Base-by-base conservation (phyloP, 2,888 invertebrate species). In the Amphipoea lucens region DNA sequence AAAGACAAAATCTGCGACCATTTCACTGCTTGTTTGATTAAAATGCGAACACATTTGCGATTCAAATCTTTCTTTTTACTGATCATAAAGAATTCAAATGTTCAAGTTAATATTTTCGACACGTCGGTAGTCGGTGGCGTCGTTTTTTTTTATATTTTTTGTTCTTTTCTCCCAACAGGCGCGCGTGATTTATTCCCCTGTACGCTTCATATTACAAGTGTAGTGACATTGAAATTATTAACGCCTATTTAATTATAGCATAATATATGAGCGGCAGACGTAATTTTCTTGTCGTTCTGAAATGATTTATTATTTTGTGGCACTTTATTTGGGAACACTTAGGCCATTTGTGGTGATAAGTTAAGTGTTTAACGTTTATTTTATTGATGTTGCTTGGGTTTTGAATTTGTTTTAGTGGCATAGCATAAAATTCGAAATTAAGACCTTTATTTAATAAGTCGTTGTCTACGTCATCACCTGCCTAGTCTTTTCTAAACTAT, bases 11-110 rank as follows among this genome's bases (percentile, higher is more conserved):
- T 91, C 88, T 87, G 87, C 76, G 78, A 82, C 86, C 87, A 87
- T 90, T 92, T 90, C 87, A 87, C 89, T 90, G 90, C 89, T 90
- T 91, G 92, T 94, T 94, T 95, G 95, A 96, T 96, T 96, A 96
- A 96, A 96, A 96, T 94, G 94, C 94, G 94, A 95, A 94, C 93
- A 95, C 95, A 96, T 96, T 96, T 96, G 95, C 92, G 93, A 96
- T 96, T 96, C 96, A 96, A 96, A 96, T 96, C 94, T 94, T 95
- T 93, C 94, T 94, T 95, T 95, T 96, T 95, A 95, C 96, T 94
- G 96, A 96, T 96, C 96, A 96, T 96, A 96, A 96, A 96, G 95
- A 95, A 96, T 96, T 96, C 95, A 96, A 96, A 96, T 95, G 94
- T 90, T 91, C 92, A 91, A 93, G 95, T 96, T 96, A 95, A 96